Evolutionary conservation across 2,113 vertebrate genomes (phyloP).

Genomic region (Toxotes jaculatrix): DNA sequence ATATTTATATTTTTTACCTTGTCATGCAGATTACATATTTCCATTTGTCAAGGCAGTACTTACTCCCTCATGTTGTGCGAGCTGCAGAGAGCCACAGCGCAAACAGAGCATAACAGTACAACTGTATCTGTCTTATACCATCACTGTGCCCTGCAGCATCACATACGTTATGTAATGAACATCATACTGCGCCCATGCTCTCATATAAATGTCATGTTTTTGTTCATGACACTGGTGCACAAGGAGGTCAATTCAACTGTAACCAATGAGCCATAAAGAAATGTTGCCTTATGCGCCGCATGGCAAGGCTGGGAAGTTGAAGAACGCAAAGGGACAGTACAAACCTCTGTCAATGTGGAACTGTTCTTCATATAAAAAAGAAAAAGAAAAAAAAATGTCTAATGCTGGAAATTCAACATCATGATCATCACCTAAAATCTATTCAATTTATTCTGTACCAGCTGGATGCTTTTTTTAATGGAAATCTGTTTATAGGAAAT

Average conservation of each 20-base stretch:
- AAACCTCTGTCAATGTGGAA: neutral
- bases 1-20: neutral
- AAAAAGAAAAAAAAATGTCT: neutral
- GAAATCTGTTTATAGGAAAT: no score
- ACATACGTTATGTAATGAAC: constrained; percentile 62
- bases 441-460: no score
- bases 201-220: constrained; percentile 50
- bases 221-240: constrained; percentile 32
- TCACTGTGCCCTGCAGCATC: constrained; percentile 56
- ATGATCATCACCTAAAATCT: no score
- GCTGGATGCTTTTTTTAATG: no score
- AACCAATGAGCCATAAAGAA: constrained; percentile 27
- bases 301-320: neutral
- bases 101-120: constrained; percentile 46
- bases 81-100: constrained; percentile 24
- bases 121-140: constrained; percentile 23
- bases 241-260: constrained; percentile 30
- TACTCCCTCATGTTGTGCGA: neutral
- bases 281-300: neutral
- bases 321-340: neutral
- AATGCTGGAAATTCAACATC: no score
- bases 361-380: neutral
- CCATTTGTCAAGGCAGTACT: neutral
- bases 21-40: neutral
- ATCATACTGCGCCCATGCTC: constrained; percentile 27